Evolutionary conservation across 2,113 vertebrate species (phyloP).

Genomic region (Lota lota): DNA sequence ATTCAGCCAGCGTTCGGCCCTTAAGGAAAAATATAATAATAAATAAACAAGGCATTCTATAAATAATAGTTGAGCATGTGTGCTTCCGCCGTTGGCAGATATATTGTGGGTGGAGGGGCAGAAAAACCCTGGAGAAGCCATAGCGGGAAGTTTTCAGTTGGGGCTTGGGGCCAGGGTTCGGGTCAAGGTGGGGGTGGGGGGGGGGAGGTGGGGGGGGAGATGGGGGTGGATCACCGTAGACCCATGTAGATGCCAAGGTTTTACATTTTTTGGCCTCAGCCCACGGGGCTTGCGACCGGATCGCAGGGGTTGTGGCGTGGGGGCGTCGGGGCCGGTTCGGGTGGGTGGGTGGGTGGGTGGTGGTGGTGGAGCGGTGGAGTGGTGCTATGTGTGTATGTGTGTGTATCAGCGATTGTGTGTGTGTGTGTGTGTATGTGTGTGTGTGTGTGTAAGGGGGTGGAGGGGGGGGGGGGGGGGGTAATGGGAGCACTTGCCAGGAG

Average conservation of each 20-base stretch:
- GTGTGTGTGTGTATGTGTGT: constrained; percentile 27
- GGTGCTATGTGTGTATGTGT: constrained; percentile 14
- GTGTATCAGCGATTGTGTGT: constrained; percentile 32
- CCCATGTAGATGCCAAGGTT: constrained; percentile 37
- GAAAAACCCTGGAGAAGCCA: constrained; percentile 56
- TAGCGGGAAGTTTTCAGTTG: constrained; percentile 41
- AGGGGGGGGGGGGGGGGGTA: constrained; percentile 42
- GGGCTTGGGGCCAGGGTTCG: no score
- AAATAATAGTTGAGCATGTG: constrained; percentile 71
- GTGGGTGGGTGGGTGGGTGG: constrained; percentile 23
- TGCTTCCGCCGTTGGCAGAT: constrained; percentile 62
- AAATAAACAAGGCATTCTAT: constrained; percentile 72
- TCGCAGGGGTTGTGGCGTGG: constrained; percentile 40
- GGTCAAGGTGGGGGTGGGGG: not conserved
- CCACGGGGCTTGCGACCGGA: no score
- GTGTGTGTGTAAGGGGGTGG: constrained; percentile 37
- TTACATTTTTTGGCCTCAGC: no score
- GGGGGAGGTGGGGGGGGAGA: constrained; percentile 58
- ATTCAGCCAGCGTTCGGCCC: constrained; percentile 39
- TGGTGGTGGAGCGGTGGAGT: constrained; percentile 48
- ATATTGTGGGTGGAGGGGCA: constrained; percentile 36
- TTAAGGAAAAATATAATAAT: constrained; percentile 58
- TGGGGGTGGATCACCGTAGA: constrained; percentile 62
- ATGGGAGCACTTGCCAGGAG: constrained; percentile 54
- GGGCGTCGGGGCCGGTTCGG: no score